These are phyloP conservation scores for Brenthis hecate DNA, from an alignment of 2,888 invertebrate species.

Conservation along the genomic window DNA sequence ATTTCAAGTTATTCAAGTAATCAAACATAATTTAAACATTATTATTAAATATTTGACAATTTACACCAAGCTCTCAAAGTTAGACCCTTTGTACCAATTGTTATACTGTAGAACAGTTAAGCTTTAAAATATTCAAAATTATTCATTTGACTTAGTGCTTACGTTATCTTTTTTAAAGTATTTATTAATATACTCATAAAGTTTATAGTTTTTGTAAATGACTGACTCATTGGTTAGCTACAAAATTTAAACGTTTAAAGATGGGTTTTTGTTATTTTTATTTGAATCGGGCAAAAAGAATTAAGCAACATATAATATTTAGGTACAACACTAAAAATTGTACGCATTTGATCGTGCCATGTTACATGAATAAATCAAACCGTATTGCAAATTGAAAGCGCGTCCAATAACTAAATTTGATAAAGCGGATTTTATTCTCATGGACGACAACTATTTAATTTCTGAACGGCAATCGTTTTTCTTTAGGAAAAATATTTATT, in stretches of 20 bases:
- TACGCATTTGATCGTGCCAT: conserved; percentile 5
- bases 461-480: too few relatives aligned
- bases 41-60: conserved; percentile 9
- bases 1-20: background rate
- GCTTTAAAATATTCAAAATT: conserved; percentile 37
- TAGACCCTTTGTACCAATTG: conserved; percentile 12
- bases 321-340: background rate
- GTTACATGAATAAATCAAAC: conserved; percentile 22
- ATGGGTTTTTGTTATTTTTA: too few relatives aligned
- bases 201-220: conserved; percentile 1
- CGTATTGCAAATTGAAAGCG: conserved; percentile 10
- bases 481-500: too few relatives aligned
- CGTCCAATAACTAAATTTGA: conserved; percentile 7
- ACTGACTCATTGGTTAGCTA: background rate
- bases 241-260: too few relatives aligned
- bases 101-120: conserved; percentile 25
- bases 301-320: background rate
- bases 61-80: conserved; percentile 6
- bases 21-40: background rate
- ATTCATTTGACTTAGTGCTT: conserved; percentile 37
- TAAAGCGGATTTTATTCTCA: background rate
- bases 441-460: too few relatives aligned
- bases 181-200: conserved; percentile 25
- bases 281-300: too few relatives aligned
- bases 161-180: conserved; percentile 23